Percentiles rank a stretch among this genome's conserved stretches.
Conservation (phyloP, 2,113 vertebrate species). For the Dendrocopos noguchii region DNA sequence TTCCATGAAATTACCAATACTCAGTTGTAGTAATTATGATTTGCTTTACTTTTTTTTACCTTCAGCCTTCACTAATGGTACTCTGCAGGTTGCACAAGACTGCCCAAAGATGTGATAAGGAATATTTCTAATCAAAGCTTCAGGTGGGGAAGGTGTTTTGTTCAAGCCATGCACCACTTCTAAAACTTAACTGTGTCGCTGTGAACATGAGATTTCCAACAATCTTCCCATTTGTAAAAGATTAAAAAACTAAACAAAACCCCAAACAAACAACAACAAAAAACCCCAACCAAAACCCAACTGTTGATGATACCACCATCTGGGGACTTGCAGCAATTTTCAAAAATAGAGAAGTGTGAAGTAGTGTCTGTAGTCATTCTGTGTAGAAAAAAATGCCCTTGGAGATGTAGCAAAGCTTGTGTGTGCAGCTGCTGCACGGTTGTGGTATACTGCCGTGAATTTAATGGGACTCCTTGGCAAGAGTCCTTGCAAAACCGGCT, state of each 20-base stretch:
- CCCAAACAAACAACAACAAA: no score
- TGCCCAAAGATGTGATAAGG: rapidly evolving
- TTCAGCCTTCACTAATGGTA: background rate
- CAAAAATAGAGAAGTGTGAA: background rate
- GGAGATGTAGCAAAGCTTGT: background rate
- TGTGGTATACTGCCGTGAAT: background rate
- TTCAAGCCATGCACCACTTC: background rate
- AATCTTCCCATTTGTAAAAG: background rate
- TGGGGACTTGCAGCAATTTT: background rate
- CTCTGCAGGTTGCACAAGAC: background rate
- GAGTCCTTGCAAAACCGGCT: background rate
- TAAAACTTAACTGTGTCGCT: background rate
- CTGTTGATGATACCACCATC: background rate
- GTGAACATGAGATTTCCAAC: background rate
- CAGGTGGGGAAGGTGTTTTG: background rate
- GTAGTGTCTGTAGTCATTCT: background rate
- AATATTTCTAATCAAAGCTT: background rate
- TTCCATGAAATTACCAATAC: background rate
- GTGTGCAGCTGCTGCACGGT: background rate
- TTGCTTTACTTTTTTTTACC: background rate
- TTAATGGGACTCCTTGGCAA: background rate
- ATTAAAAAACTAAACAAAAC: background rate
- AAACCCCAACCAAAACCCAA: no score
- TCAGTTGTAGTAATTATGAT: background rate
- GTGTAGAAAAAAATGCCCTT: background rate